Evolutionary conservation across 2,797 vertebrate genomes (phyloP).

Genomic region (Enteromius mattozi): DNA sequence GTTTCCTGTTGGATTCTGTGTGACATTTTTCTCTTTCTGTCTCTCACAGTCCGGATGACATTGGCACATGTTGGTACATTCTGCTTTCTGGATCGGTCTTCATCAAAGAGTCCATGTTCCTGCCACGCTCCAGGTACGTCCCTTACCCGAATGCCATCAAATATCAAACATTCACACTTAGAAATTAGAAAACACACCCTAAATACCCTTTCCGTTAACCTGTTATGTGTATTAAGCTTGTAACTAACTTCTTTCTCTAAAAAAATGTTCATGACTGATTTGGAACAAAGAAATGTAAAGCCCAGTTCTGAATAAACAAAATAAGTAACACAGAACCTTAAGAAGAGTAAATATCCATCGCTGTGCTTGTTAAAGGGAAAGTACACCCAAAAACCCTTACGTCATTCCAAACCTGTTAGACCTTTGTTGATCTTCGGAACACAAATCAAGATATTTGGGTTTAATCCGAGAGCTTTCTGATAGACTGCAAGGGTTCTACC

Average conservation of each 20-base stretch:
- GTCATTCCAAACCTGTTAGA: too few relatives aligned
- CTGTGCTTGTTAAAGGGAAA: neutral
- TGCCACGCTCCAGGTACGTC: slow-evolving; percentile 97
- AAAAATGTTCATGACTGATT: neutral
- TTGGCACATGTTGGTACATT: slow-evolving; percentile 99
- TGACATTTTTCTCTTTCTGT: slow-evolving; percentile 38
- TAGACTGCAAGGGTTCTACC: too few relatives aligned
- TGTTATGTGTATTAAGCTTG: neutral
- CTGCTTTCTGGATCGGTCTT: slow-evolving; percentile 98
- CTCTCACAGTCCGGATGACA: slow-evolving; percentile 91
- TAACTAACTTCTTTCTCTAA: neutral
- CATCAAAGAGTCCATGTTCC: slow-evolving; percentile 99
- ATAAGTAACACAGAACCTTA: neutral
- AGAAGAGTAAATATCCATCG: neutral
- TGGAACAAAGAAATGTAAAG: neutral
- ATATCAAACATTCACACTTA: neutral
- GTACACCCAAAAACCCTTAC: too few relatives aligned
- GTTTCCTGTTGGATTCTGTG: slow-evolving; percentile 17
- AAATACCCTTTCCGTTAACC: neutral
- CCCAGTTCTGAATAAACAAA: neutral
- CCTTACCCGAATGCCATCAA: neutral
- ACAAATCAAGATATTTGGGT: too few relatives aligned
- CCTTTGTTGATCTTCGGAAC: too few relatives aligned
- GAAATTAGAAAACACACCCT: neutral
- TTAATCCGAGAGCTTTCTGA: too few relatives aligned